Percentiles rank a stretch among this genome's conserved stretches.
phyloP scores from a whole-genome alignment of 2,888 invertebrate species.

The Tetranychus piercei region DNA sequence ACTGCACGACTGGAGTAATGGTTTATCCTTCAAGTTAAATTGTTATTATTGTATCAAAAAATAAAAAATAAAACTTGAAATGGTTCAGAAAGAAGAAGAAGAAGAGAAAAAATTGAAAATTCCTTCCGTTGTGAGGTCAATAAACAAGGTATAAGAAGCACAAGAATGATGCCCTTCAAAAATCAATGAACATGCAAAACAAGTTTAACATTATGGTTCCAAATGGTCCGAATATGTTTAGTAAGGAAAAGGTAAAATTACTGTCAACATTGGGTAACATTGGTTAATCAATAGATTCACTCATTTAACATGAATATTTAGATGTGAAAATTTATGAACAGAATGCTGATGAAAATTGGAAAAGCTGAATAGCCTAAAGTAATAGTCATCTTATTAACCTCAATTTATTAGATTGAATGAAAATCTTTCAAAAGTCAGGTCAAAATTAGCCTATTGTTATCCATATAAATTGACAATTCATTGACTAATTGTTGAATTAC shows the following conservation, averaged over 20 bases:
- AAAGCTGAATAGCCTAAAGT: not conserved
- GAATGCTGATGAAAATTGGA: not conserved
- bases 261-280: not conserved
- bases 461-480: too few relatives aligned
- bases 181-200: not conserved
- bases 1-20: conserved; percentile 1
- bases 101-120: not conserved
- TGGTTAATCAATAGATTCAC: not conserved
- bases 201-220: not conserved
- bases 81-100: not conserved
- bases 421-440: too few relatives aligned
- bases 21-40: conserved; percentile 1
- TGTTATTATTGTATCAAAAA: not conserved
- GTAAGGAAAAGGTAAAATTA: too few relatives aligned
- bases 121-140: conserved; percentile 1
- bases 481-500: not conserved
- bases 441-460: too few relatives aligned
- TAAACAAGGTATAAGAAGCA: not conserved
- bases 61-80: not conserved
- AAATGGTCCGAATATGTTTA: not conserved
- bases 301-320: not conserved
- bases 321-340: not conserved
- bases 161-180: not conserved
- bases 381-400: not conserved
- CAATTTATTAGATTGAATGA: not conserved